Base-by-base conservation (phyloP, 2,888 invertebrate genomes). In the Lamellibrachia columna region DNA sequence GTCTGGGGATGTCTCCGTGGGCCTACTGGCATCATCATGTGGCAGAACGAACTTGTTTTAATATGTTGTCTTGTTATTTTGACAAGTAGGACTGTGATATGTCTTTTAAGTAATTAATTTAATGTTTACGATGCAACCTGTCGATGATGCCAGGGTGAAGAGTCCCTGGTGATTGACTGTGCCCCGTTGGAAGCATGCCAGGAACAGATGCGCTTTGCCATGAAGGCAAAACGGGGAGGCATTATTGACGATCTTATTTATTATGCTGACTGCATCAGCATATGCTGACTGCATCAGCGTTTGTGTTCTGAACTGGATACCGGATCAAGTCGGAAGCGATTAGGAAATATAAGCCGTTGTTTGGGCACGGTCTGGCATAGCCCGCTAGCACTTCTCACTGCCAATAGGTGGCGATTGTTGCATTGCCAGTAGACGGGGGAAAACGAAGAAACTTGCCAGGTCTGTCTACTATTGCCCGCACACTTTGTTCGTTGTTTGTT, bases 341-440 rank as follows among this genome's bases (percentile, higher is more conserved):
- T 75, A 75, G 75, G 75, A 75, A 75, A 75, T 75, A 75, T 75
- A 75, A 75, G 75, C 75, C n/a, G 75, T 75, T 75, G 22, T 75
- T 75, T 75, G 22, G 75, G 75, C 75, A 75, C 6, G 75, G 75
- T 75, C 15, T 75, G 75, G 75, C 75, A 22, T 11, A n/a, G 75
- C 75, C 15, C 0, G 8, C 58, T 75, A 15, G 75, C 75, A 15
- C 75, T n/a, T 75, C 75, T 75, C 75, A 75, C 75, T 75, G 75
- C 75, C 75, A 75, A 22, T 75, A 75, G 75, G 75, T 75, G 75
- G 75, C 75, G 22, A 7, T n/a, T 75, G 75, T 75, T 75, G 75
- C n/a, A 75, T 40, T 40, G 40, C 40, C 40, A 40, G 40, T 40
- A 40, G 40, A 40, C 40, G 40, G 75, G 22, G 22, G n/a, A 22